Evolutionary conservation across 2,797 vertebrate genomes (phyloP).

Genomic region (Rhinophrynus dorsalis): DNA sequence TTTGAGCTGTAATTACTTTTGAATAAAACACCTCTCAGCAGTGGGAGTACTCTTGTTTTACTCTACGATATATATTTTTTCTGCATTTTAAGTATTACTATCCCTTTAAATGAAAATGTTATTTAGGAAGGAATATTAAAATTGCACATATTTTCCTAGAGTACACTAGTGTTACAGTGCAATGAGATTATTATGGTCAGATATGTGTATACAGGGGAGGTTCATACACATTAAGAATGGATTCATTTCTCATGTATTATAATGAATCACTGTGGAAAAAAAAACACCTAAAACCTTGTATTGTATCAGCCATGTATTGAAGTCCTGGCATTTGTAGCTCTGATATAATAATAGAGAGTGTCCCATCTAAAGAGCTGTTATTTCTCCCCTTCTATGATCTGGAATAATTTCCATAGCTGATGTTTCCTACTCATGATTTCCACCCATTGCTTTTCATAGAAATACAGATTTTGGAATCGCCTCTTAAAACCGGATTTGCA

Average conservation of each 20-base stretch:
- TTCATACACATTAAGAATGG: conserved; percentile 38
- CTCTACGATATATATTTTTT: too few species aligned
- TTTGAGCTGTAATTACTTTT: too few species aligned
- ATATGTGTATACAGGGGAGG: conserved; percentile 26
- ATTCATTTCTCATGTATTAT: conserved; percentile 42
- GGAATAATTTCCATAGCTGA: conserved; percentile 33
- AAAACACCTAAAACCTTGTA: not conserved
- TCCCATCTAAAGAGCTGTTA: not conserved
- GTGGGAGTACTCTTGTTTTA: too few species aligned
- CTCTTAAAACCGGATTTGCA: conserved; percentile 44
- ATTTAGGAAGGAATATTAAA: conserved; percentile 12
- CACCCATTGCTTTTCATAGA: conserved; percentile 45
- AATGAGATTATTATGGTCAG: conserved; percentile 40
- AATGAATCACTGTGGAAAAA: conserved; percentile 4
- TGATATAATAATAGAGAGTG: not conserved
- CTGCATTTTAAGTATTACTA: too few species aligned
- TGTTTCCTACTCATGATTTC: conserved; percentile 30
- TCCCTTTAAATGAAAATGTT: conserved; percentile 4
- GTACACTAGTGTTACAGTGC: not conserved
- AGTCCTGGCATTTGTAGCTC: not conserved
- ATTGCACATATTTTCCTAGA: not conserved
- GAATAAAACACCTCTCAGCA: too few species aligned
- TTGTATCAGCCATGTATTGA: not conserved
- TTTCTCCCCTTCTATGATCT: conserved; percentile 31
- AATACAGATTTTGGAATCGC: conserved; percentile 25